phyloP scores from a whole-genome alignment of 2,113 vertebrate species.

The Cinclus cinclus region DNA sequence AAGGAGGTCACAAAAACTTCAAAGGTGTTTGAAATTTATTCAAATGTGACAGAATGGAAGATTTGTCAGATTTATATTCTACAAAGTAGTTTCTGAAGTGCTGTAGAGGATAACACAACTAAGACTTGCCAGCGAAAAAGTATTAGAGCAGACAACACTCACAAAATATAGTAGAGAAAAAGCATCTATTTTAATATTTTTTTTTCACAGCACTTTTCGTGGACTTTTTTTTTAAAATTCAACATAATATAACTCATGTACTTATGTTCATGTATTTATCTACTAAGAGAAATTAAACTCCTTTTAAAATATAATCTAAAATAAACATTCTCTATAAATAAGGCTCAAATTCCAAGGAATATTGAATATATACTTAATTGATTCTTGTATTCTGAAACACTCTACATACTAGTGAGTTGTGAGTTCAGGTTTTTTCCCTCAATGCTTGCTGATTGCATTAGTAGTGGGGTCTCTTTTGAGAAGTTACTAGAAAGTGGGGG shows the following conservation, averaged over 20 bases:
- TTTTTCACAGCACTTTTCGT: neutral
- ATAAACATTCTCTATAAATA: neutral
- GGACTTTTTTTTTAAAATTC: neutral
- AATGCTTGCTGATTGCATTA: neutral
- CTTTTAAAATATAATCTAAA: neutral
- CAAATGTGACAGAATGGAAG: neutral
- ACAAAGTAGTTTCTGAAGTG: neutral
- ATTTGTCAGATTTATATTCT: neutral
- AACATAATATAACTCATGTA: neutral
- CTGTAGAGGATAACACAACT: neutral
- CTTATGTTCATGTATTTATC: neutral
- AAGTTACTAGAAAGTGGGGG: neutral
- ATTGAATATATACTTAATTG: neutral
- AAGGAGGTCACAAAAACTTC: conserved; percentile 12
- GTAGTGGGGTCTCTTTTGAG: neutral
- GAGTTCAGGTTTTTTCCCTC: rapidly evolving
- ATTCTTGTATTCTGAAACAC: neutral
- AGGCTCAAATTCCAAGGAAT: neutral
- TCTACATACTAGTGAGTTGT: neutral
- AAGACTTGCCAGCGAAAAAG: neutral
- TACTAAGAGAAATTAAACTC: neutral
- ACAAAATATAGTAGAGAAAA: neutral
- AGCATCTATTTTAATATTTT: neutral
- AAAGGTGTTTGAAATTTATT: conserved; percentile 18
- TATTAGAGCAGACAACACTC: neutral